Percentiles rank a stretch among this genome's conserved stretches.
Conservation (phyloP, 2,888 invertebrate species). For the Alviniconcha strummeri region DNA sequence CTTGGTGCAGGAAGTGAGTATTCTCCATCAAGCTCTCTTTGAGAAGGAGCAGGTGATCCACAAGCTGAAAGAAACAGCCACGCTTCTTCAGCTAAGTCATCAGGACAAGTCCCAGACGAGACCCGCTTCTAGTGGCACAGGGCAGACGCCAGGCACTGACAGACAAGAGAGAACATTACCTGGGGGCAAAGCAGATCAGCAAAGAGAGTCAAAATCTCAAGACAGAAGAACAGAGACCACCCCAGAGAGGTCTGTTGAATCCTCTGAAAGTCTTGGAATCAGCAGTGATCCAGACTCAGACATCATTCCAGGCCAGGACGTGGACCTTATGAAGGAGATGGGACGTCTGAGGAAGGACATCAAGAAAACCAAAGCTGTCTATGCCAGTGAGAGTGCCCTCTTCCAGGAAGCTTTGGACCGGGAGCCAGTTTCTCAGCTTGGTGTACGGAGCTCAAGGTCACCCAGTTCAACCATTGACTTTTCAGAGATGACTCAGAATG, state of each 20-base stretch:
- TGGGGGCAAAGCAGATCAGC: neutral
- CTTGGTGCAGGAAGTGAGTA: constrained; percentile 11
- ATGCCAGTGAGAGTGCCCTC: constrained; percentile 60
- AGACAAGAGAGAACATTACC: constrained; percentile 8
- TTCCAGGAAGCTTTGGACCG: constrained; percentile 60
- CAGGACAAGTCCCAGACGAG: neutral
- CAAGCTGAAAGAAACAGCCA: constrained; percentile 10
- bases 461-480: constrained; percentile 24
- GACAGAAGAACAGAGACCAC: neutral
- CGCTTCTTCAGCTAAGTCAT: constrained; percentile 1
- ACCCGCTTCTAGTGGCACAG: neutral
- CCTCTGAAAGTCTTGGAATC: constrained; percentile 13
- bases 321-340: constrained; percentile 61
- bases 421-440: constrained; percentile 44
- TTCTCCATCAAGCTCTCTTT: constrained; percentile 13
- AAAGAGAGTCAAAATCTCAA: neutral
- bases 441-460: constrained; percentile 34
- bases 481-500: constrained; percentile 28
- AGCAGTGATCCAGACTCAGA: constrained; percentile 31
- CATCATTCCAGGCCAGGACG: constrained; percentile 7
- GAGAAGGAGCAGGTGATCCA: constrained; percentile 18
- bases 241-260: constrained; percentile 22
- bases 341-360: constrained; percentile 54
- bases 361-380: constrained; percentile 59
- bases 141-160: neutral